Evolutionary conservation across 2,113 vertebrate genomes (phyloP), one percentile per base, ranked within the genome.

Genomic region (Otis tarda): DNA sequence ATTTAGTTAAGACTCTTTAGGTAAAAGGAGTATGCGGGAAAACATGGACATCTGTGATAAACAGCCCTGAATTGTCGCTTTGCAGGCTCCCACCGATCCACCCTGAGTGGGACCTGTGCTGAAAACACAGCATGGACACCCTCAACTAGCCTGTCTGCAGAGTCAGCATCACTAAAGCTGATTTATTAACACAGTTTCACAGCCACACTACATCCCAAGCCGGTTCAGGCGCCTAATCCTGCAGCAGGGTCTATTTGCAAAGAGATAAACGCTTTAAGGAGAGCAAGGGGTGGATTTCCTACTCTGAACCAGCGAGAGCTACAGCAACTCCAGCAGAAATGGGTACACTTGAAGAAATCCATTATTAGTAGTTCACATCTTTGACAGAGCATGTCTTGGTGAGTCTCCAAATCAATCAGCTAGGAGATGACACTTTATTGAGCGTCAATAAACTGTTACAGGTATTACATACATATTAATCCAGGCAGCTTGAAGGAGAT

Each of bases 391-490:
- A 53, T 1, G 17, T 50, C 39, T 74, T 35, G 15, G 47, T 33
- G 8, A 5, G 25, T 43, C 67, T 87, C 65, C 77, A 43, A 87
- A 92, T 82, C 69, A 82, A 68, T 90, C 87, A 92, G 5, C 65
- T 65, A 57, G n/a, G 74, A 85, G 14, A 91, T 39, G 23, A 92
- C 47, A 17, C 57, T 80, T 83, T 73, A 94, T 9, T 77, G 90
- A 90, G 70, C 74, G 59, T 43, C 59, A 90, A 23, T 67, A 61
- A 30, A 39, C 55, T 93, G 21, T 88, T 79, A 61, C 5, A 87
- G 83, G 70, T 37, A 85, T 90, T 63, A 94, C 23, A 91, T 21
- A 61, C 69, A 21, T 47, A 79, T 73, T 76, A 95, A 93, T 89
- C 63, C 59, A 57, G 12, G 45, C 67, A 83, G 82, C 45, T 76